Conservation (phyloP, 2,888 invertebrate species). For the Drosophila crucigera region DNA sequence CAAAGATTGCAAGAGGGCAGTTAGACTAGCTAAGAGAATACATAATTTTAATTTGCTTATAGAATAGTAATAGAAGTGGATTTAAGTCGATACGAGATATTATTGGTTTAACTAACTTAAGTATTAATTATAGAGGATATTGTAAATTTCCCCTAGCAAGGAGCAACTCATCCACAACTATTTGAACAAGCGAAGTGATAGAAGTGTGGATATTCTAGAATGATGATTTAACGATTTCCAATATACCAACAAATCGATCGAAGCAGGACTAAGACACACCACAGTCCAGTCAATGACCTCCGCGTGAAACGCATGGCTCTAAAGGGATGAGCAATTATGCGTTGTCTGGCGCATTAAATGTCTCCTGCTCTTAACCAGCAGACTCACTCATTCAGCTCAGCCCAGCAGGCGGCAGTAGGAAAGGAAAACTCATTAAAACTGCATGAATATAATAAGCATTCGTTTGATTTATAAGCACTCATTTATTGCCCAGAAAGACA, state of each 20-base stretch:
- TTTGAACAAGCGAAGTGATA: background rate
- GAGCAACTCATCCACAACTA: background rate
- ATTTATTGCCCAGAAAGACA: slow-evolving; percentile 56
- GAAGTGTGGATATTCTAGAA: background rate
- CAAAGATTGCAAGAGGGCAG: slow-evolving; percentile 10
- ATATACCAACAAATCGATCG: background rate
- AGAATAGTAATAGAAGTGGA: background rate
- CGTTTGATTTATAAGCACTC: slow-evolving; percentile 77
- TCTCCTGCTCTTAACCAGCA: slow-evolving; percentile 9
- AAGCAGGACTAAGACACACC: background rate
- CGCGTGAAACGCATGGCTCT: slow-evolving; percentile 36
- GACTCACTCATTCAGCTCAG: slow-evolving; percentile 5
- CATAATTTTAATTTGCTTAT: background rate
- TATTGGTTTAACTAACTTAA: background rate
- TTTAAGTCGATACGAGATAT: background rate
- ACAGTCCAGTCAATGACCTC: slow-evolving; percentile 59
- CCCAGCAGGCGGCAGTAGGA: slow-evolving; percentile 39
- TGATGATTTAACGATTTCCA: background rate
- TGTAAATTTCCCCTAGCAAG: background rate
- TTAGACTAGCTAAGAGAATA: background rate
- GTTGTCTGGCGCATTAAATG: slow-evolving; percentile 57
- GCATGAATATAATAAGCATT: slow-evolving; percentile 79
- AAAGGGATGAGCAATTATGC: slow-evolving; percentile 73
- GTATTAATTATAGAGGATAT: background rate
- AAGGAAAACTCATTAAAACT: slow-evolving; percentile 75